Base-by-base conservation (phyloP, 2,797 vertebrate genomes). In the Selene dorsalis region DNA sequence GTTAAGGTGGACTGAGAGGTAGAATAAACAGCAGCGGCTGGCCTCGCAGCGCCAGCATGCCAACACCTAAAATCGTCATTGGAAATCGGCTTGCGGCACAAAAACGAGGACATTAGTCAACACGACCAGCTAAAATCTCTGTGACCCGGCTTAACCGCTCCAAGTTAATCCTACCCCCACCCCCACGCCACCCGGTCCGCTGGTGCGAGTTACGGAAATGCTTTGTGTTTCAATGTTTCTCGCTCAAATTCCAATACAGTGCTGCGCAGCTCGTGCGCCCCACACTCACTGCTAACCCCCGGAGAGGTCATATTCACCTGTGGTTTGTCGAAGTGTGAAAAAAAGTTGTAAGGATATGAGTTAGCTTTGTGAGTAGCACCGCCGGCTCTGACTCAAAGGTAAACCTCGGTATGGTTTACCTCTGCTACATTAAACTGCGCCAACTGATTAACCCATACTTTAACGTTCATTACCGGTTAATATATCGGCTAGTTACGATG, bases 101-200 rank as follows among this genome's bases (percentile, higher is more conserved):
- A 76, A 80, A 89, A 87, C 38, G 78, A 87, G 82, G 84, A 74
- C 86, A 82, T 83, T 69, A 77, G 74, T 82, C 80, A 83, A 87
- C 83, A 83, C 39, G 74, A 65, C 56, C 77, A 77, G 76, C 75
- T 89, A 86, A 90, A 91, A 93, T 91, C 87, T 91, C 79, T 77
- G 69, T 92, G 87, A 92, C 87, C 90, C 88, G 87, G 89, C 80
- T 94, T 93, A 95, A 76, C 72, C 58, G 84, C 75, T 87, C 67
- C 59, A 64, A 83, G 80, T 85, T 94, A 94, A 94, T 94, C 93
- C 92, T 45, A 69, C 77, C 85, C 84, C 90, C 82, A 82, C 85
- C 90, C 89, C 92, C 88, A 82, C 88, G 24, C 77, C 76, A 84
- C 78, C 67, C 84, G 82, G 78, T 58, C 77, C 57, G 47, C 14